Conservation (phyloP, 2,113 vertebrate genomes). For the Oreotrochilus melanogaster region DNA sequence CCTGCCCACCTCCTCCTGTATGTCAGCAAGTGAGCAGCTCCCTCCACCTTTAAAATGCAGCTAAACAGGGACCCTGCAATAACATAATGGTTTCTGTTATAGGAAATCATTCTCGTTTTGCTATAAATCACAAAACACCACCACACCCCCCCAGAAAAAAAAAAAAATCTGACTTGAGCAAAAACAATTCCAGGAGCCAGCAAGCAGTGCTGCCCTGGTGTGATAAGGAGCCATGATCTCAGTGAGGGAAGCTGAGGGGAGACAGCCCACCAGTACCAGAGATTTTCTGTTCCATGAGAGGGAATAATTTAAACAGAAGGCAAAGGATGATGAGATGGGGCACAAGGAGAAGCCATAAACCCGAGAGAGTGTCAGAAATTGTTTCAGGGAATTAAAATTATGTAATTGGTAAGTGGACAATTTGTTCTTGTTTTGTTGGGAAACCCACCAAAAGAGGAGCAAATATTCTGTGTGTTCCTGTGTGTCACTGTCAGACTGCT, state of each 20-base stretch:
- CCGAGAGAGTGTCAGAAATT: background rate
- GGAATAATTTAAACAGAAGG: background rate
- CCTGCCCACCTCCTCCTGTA: background rate
- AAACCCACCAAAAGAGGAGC: background rate
- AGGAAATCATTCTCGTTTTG: background rate
- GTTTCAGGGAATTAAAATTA: background rate
- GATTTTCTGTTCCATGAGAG: background rate
- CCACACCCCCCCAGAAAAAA: too few species aligned
- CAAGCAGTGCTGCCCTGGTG: background rate
- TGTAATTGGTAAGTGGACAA: fast-evolving
- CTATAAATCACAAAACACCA: constrained; percentile 11
- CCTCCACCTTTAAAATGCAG: background rate
- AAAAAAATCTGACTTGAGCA: background rate
- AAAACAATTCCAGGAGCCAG: constrained; percentile 67
- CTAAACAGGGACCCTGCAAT: background rate
- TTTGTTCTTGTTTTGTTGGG: fast-evolving
- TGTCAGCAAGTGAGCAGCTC: background rate
- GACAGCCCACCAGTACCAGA: background rate
- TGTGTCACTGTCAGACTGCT: fast-evolving
- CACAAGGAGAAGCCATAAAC: background rate
- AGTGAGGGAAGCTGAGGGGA: background rate
- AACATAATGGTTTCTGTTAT: background rate
- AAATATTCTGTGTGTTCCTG: fast-evolving
- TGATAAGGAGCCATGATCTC: constrained; percentile 7
- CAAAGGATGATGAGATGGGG: background rate